These are phyloP conservation scores for Alethe castanea DNA, from an alignment of 2,113 vertebrate species.

Conservation along the genomic window DNA sequence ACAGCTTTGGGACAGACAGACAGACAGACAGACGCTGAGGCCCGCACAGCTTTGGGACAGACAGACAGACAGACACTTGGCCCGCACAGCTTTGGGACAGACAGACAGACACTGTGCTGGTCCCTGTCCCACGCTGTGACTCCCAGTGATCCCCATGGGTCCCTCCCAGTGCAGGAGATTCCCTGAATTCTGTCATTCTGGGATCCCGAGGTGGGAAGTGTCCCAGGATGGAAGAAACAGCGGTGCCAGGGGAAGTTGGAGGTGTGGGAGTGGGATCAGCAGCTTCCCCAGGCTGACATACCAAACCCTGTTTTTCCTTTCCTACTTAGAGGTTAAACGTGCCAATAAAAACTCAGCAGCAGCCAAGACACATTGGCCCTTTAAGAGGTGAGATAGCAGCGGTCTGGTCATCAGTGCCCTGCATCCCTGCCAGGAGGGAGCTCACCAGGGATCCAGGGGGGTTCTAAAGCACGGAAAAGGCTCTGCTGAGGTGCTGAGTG, in stretches of 20 bases:
- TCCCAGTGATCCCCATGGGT: not conserved
- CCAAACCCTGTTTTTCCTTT: not conserved
- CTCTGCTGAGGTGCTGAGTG: not conserved
- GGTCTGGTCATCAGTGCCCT: not conserved
- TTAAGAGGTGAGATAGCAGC: not conserved
- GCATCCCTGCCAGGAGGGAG: not conserved
- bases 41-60: no score
- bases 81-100: fast-evolving
- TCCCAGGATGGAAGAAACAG: not conserved
- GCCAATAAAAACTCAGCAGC: not conserved
- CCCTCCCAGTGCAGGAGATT: not conserved
- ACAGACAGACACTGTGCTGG: no score
- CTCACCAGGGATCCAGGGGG: not conserved
- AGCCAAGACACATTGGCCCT: not conserved
- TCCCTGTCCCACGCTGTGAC: no score
- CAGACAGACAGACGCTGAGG: no score
- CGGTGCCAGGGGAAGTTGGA: not conserved
- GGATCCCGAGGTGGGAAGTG: fast-evolving
- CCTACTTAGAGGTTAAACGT: not conserved
- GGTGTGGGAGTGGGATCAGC: not conserved
- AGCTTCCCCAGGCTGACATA: not conserved
- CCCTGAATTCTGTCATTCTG: fast-evolving
- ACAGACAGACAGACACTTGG: no score
- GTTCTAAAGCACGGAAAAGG: not conserved
- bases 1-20: no score